Conservation (phyloP, 2,113 vertebrate genomes). For the Butastur rufipennis region DNA sequence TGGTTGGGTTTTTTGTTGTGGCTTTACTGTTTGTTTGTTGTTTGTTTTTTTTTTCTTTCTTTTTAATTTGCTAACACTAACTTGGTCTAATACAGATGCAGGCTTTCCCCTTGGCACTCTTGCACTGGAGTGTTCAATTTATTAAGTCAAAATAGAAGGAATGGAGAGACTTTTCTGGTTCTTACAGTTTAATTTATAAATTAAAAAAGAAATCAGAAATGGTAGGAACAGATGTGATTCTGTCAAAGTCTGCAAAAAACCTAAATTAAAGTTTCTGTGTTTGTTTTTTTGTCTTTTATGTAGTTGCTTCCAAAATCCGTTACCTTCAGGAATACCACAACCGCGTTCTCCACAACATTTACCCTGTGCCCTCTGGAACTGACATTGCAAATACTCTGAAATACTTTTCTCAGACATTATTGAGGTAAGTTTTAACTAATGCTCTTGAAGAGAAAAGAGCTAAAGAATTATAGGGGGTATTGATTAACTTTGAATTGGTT, state of each 20-base stretch:
- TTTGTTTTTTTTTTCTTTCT: not conserved
- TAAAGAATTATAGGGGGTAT: conserved; percentile 19
- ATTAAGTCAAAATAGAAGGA: not conserved
- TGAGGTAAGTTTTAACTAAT: conserved; percentile 92
- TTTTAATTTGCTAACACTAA: not conserved
- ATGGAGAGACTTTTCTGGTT: not conserved
- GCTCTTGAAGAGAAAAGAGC: conserved; percentile 61
- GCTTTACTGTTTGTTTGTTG: not conserved
- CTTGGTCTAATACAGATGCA: not conserved
- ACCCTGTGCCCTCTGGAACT: conserved; percentile 98
- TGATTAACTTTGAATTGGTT: conserved; percentile 47
- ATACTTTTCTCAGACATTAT: conserved; percentile 99
- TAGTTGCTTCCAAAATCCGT: conserved; percentile 99
- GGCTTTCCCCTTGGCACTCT: not conserved
- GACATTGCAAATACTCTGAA: conserved; percentile 99
- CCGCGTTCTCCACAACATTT: conserved; percentile 98
- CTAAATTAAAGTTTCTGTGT: conserved; percentile 61
- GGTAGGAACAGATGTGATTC: not conserved
- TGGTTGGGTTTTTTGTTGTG: not conserved
- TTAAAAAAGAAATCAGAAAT: not conserved
- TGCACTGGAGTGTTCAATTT: not conserved
- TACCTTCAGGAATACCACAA: conserved; percentile 99
- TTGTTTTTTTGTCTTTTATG: conserved; percentile 80
- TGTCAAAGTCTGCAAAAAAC: not conserved
- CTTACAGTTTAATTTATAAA: not conserved